These are phyloP conservation scores for Lasioglossum calceatum DNA, from an alignment of 2,888 invertebrate species.

Conservation along the genomic window DNA sequence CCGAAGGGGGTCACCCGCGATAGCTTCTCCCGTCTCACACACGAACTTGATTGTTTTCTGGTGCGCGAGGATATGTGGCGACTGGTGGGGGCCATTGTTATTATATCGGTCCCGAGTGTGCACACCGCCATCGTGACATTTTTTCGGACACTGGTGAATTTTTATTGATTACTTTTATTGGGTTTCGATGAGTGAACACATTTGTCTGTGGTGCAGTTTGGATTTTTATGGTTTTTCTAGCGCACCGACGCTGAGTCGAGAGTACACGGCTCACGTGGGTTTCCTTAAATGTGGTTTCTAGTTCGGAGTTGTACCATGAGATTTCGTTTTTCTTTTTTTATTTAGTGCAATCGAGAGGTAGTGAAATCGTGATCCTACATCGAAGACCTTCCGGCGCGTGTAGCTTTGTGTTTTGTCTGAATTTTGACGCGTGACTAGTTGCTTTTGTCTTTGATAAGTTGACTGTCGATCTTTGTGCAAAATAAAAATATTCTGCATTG, in stretches of 20 bases:
- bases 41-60: background rate
- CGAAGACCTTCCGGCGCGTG: background rate
- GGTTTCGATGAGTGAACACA: background rate
- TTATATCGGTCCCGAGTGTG: background rate
- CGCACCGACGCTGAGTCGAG: background rate
- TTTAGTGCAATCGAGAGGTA: background rate
- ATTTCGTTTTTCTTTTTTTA: background rate
- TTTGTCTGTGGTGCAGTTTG: background rate
- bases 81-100: conserved; percentile 1
- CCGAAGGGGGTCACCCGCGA: background rate
- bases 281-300: background rate
- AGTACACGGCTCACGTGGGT: background rate
- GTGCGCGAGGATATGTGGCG: conserved; percentile 5
- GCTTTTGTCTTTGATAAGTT: too few relatives aligned
- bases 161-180: background rate
- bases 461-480: too few relatives aligned
- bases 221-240: background rate
- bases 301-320: background rate
- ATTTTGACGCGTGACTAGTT: background rate
- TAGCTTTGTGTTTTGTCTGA: background rate
- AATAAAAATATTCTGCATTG: too few relatives aligned
- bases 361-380: background rate
- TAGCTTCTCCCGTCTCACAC: background rate
- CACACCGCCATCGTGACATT: background rate
- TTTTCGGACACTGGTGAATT: conserved; percentile 2